Percentiles rank a stretch among this genome's conserved stretches.
Evolutionary conservation across 2,888 invertebrate genomes (phyloP).

Genomic region (Pollenia amentaria): DNA sequence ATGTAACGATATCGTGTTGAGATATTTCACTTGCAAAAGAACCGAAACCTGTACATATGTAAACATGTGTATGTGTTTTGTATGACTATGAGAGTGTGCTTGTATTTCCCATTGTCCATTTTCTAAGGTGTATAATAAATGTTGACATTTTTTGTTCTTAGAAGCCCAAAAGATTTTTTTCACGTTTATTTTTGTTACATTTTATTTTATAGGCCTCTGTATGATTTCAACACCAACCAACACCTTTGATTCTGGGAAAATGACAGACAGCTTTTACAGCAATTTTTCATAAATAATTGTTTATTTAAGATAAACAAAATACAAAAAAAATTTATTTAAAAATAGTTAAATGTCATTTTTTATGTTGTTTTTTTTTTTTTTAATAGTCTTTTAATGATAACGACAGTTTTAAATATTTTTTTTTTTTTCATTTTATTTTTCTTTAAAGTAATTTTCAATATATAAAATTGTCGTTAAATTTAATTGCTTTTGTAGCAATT

Average conservation of each 20-base stretch:
- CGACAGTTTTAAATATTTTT: constrained; percentile 1
- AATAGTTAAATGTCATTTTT: constrained; percentile 51
- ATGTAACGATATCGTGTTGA: background rate
- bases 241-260: constrained; percentile 61
- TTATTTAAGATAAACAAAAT: constrained; percentile 45
- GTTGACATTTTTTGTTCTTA: constrained; percentile 60
- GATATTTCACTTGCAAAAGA: background rate
- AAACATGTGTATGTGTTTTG: background rate
- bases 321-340: constrained; percentile 1
- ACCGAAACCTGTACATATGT: background rate
- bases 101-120: constrained; percentile 40
- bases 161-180: constrained; percentile 46
- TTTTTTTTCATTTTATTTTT: constrained; percentile 5
- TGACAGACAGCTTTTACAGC: background rate
- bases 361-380: constrained; percentile 34
- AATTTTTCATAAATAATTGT: constrained; percentile 44
- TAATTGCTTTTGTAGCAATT: constrained; percentile 44
- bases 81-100: background rate
- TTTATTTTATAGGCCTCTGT: constrained; percentile 25
- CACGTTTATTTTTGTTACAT: constrained; percentile 4
- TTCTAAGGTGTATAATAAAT: constrained; percentile 44
- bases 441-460: constrained; percentile 25
- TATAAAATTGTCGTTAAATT: constrained; percentile 56
- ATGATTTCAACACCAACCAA: constrained; percentile 55
- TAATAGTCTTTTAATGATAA: constrained; percentile 52